Conservation (phyloP, 2,113 vertebrate genomes). For the Ceratotherium simum region DNA sequence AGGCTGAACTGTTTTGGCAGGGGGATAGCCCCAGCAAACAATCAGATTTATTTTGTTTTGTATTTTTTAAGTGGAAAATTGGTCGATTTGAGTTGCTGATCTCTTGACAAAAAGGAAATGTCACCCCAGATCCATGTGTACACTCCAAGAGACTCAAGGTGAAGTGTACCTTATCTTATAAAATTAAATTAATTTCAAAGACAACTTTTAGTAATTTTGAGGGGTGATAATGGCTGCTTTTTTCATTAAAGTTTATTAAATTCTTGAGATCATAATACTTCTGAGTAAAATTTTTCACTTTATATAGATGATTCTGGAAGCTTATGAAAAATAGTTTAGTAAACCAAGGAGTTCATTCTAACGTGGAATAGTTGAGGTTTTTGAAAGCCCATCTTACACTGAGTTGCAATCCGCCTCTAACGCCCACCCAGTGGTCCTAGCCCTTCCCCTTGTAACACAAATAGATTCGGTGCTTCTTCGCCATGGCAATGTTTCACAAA, state of each 20-base stretch:
- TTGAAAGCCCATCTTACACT: background rate
- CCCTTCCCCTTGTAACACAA: background rate
- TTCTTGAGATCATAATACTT: slow-evolving; percentile 37
- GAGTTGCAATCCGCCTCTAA: background rate
- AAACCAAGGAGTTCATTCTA: background rate
- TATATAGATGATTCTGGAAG: background rate
- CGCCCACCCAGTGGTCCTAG: background rate
- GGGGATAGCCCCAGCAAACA: slow-evolving; percentile 24
- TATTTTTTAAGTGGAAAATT: slow-evolving; percentile 44
- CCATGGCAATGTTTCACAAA: background rate
- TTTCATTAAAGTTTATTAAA: slow-evolving; percentile 54
- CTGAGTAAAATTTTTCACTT: background rate
- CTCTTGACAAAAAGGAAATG: slow-evolving; percentile 3
- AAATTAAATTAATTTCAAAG: slow-evolving; percentile 55
- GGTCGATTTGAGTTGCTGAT: slow-evolving; percentile 4
- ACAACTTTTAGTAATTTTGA: background rate
- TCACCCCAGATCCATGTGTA: background rate
- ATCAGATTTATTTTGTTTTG: slow-evolving; percentile 2
- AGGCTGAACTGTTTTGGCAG: slow-evolving; percentile 43
- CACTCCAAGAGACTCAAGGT: background rate
- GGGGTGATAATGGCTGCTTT: background rate
- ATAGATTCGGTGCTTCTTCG: background rate
- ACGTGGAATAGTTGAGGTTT: background rate
- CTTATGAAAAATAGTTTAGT: background rate
- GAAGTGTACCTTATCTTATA: background rate